phyloP scores from a whole-genome alignment of 2,888 invertebrate species.

The Muschampia plurimacula region DNA sequence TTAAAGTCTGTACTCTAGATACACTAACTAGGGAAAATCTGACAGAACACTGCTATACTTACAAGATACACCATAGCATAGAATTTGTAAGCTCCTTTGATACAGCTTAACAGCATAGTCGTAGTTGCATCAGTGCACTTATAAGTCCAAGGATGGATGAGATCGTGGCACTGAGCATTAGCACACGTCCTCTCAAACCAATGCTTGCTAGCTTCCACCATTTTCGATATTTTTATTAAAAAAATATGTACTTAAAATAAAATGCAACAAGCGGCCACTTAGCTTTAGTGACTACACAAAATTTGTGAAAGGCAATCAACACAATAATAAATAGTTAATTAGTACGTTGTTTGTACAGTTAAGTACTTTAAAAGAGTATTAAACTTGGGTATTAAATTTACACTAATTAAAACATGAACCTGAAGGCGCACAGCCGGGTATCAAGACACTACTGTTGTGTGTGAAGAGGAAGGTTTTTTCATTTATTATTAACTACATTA shows the following conservation, averaged over 20 bases:
- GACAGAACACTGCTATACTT: conserved; percentile 55
- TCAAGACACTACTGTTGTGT: too few species aligned
- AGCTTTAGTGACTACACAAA: neutral
- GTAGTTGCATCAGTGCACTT: conserved; percentile 72
- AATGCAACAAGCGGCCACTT: neutral
- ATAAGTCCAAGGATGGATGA: conserved; percentile 82
- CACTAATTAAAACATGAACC: neutral
- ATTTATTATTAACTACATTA: conserved; percentile 8
- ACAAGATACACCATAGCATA: conserved; percentile 83
- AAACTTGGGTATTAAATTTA: neutral
- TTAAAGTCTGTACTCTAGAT: too few species aligned
- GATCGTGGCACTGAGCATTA: conserved; percentile 65
- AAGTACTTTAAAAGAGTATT: too few species aligned
- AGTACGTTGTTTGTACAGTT: neutral
- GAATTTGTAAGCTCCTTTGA: conserved; percentile 80
- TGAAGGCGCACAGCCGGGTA: neutral
- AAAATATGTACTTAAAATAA: neutral
- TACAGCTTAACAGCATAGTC: conserved; percentile 73
- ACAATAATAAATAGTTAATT: neutral
- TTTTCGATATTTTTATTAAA: conserved; percentile 48
- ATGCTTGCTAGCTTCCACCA: conserved; percentile 82
- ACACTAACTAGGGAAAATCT: neutral
- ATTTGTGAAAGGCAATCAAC: neutral
- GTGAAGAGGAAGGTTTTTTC: conserved; percentile 22
- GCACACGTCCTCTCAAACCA: conserved; percentile 77